A percentile compares a stretch with the other conserved stretches of the same genome.
Conservation (phyloP, 2,113 vertebrate species). For the Synodontis membranacea region DNA sequence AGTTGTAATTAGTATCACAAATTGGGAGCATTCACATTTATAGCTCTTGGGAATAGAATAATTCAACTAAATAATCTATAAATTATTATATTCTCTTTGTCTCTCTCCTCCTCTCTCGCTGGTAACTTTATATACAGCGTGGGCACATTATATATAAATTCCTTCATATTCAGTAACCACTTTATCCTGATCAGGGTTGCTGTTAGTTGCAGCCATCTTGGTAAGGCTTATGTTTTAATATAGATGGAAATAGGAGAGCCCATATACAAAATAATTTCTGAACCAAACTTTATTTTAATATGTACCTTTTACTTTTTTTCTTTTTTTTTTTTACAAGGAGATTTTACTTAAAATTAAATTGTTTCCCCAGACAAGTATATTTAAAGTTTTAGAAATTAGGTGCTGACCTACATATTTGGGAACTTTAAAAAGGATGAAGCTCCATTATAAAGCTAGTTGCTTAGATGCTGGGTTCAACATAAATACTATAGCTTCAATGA, state of each 20-base stretch:
- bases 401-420: background rate
- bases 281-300: background rate
- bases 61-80: background rate
- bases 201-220: background rate
- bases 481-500: background rate
- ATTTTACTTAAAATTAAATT: background rate
- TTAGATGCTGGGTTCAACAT: too few species aligned
- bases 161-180: background rate
- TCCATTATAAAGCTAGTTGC: background rate
- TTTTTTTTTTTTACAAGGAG: background rate
- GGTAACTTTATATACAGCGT: background rate
- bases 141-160: background rate
- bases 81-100: background rate
- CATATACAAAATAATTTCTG: background rate
- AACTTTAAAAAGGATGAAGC: background rate
- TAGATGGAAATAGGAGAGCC: background rate
- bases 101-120: background rate
- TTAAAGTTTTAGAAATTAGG: background rate
- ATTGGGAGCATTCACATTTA: constrained; percentile 16
- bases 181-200: background rate
- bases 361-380: background rate
- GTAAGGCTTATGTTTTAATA: background rate
- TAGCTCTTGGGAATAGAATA: background rate
- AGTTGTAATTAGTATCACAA: background rate
- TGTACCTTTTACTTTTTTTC: background rate